phyloP scores from a whole-genome alignment of 2,888 invertebrate genomes.

The Lissonota sp. region DNA sequence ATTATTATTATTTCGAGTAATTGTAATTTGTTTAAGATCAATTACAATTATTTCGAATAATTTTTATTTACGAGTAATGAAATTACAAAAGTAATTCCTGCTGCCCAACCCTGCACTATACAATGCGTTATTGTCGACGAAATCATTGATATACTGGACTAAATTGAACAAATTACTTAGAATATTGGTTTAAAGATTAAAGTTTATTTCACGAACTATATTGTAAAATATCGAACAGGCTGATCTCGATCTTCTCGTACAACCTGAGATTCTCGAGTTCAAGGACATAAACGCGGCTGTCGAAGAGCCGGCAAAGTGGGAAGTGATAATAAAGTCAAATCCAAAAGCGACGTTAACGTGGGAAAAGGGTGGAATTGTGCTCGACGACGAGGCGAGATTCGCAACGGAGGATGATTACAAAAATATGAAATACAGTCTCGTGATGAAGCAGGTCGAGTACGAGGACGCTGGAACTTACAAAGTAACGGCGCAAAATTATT shows the following conservation, averaged over 20 bases:
- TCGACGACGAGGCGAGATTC: constrained; percentile 86
- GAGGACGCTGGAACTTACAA: constrained; percentile 92
- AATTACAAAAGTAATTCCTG: too few relatives aligned
- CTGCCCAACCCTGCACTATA: too few relatives aligned
- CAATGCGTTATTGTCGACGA: too few relatives aligned
- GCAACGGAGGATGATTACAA: constrained; percentile 87
- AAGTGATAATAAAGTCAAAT: constrained; percentile 93
- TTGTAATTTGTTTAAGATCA: too few relatives aligned
- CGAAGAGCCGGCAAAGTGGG: constrained; percentile 91
- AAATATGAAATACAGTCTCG: constrained; percentile 89
- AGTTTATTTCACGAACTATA: too few relatives aligned
- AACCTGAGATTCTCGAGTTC: constrained; percentile 92
- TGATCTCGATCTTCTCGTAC: constrained; percentile 90
- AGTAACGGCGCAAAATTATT: constrained; percentile 90
- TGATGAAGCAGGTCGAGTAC: constrained; percentile 89
- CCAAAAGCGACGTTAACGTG: constrained; percentile 95
- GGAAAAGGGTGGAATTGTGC: constrained; percentile 88
- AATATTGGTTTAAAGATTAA: not conserved
- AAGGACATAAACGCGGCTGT: constrained; percentile 90
- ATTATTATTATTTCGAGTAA: too few relatives aligned
- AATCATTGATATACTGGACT: not conserved
- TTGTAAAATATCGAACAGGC: constrained; percentile 81
- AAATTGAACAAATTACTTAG: not conserved
- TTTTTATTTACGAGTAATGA: too few relatives aligned
- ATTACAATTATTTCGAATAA: too few relatives aligned